Base-by-base conservation (phyloP, 2,113 vertebrate species). In the Podarcis cretensis region DNA sequence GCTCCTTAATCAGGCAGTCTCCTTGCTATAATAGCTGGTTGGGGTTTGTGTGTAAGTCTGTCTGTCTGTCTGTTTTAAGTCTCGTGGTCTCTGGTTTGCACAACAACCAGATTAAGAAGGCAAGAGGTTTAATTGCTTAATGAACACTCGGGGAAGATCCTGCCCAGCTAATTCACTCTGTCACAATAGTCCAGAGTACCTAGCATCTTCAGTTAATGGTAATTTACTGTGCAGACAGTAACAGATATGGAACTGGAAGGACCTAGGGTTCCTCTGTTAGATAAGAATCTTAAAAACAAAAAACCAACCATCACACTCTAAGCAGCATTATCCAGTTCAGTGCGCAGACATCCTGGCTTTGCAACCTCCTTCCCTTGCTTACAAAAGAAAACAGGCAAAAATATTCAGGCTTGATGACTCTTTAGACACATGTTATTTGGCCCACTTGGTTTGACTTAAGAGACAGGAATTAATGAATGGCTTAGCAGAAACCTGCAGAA, bases 151-250 rank as follows among this genome's bases (percentile, higher is more conserved):
- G 87, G 48, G 63, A 91, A 86, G 68, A 81, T 90, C 85, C 25
- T 65, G 40, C 85, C 20, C 73, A 81, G 25, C 37, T 92, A 93
- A 89, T 90, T 69, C 80, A 77, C n/a, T 92, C 91, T 85, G 77
- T 74, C 66, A 92, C 48, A 89, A 48, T 65, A 91, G 77, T 89
- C 79, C 12, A 74, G 92, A 91, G 83, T 92, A 91, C 43, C 77
- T 83, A 2, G 87, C 93, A 85, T 74, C 90, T 59, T 23, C 91
- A 91, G 89, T 93, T 88, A 93, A 87, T 87, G 63, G 89, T 79
- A 87, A 57, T 59, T 89, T 95, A 84, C 74, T 54, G 3, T 90
- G 32, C 81, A 93, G 35, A 81, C n/a, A 1, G 79, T 93, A 83
- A 59, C 12, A 95, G n/a, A 69, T 66, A 27, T 89, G 94, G 82